Conservation (phyloP, 2,797 vertebrate genomes). For the Sebastes cheni region DNA sequence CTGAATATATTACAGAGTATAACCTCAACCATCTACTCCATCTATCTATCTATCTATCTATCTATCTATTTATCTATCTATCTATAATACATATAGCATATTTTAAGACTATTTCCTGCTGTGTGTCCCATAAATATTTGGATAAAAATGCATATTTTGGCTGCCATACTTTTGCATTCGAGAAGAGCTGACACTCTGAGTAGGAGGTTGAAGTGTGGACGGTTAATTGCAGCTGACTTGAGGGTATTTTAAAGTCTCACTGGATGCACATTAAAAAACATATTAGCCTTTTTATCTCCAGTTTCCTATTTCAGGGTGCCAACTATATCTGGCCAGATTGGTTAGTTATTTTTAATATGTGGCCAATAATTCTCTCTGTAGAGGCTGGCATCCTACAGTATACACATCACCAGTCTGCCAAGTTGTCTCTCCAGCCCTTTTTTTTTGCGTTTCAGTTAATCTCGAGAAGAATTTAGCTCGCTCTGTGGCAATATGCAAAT, state of each 20-base stretch:
- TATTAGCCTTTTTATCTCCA: conserved; percentile 23
- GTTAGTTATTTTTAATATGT: conserved; percentile 32
- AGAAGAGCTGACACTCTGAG: conserved; percentile 15
- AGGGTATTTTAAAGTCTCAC: conserved; percentile 40
- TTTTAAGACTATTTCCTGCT: neutral
- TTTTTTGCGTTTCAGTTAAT: neutral
- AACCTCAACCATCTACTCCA: neutral
- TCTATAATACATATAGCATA: neutral
- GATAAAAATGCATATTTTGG: conserved; percentile 3
- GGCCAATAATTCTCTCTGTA: conserved; percentile 23
- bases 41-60: neutral
- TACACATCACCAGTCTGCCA: neutral
- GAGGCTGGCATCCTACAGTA: neutral
- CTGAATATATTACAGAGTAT: conserved; percentile 19
- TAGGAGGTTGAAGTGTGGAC: conserved; percentile 28
- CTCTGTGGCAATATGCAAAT: neutral
- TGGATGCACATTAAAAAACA: conserved; percentile 38
- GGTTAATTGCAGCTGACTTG: conserved; percentile 33
- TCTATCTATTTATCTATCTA: neutral
- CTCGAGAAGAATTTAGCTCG: neutral
- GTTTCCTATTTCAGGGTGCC: conserved; percentile 25
- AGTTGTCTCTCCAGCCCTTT: neutral
- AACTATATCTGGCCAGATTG: conserved; percentile 28
- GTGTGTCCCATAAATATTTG: conserved; percentile 15
- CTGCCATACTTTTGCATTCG: neutral